Evolutionary conservation across 2,797 vertebrate species (phyloP), one percentile per base, ranked within the genome.

Genomic region (Furcifer pardalis): DNA sequence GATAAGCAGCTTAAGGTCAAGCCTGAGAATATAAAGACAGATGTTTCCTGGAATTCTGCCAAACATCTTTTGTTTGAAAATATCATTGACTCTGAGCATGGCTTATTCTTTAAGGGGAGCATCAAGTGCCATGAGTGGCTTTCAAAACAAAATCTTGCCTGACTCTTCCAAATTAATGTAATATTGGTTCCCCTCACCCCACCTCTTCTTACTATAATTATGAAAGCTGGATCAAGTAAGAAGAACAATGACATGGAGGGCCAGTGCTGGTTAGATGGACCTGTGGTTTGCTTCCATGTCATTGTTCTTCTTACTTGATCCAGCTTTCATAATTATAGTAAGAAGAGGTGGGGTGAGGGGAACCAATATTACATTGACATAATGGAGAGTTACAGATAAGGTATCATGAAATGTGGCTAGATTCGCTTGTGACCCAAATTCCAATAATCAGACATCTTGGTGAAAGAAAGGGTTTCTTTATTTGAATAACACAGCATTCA

Each of bases 41-140:
- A 40, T 79, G n/a, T 65, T 80, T 32, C 78, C 63, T 80, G 78
- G 65, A 46, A 52, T 37, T 80, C 23, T 68, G 44, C 65, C 78
- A 69, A 69, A 44, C 44, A 37, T 69, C 44, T 52, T 35, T 44
- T 66, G 25, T 40, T 35, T 79, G 21, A 13, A 44, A 68, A 66
- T 52, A 66, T 52, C 17, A 68, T 68, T 40, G n/a, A 32, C 44
- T 27, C 23, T 79, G 63, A 49, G 40, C 42, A 35, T 49, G 42
- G 40, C n/a, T 79, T 49, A 46, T 79, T 66, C 5, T 37, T 35
- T 32, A 8, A 80, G 78, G 44, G 52, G 63, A 56, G 23, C 32
- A 37, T 17, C 32, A 52, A 27, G 46, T 27, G 19, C 25, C 40
- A 23, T 35, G 73, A 75, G 7, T 52, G 35, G 73, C n/a, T 56